Evolutionary conservation across 2,888 invertebrate species (phyloP), one percentile per base, ranked within the genome.

Genomic region (Hirtodrosophila alboralis): DNA sequence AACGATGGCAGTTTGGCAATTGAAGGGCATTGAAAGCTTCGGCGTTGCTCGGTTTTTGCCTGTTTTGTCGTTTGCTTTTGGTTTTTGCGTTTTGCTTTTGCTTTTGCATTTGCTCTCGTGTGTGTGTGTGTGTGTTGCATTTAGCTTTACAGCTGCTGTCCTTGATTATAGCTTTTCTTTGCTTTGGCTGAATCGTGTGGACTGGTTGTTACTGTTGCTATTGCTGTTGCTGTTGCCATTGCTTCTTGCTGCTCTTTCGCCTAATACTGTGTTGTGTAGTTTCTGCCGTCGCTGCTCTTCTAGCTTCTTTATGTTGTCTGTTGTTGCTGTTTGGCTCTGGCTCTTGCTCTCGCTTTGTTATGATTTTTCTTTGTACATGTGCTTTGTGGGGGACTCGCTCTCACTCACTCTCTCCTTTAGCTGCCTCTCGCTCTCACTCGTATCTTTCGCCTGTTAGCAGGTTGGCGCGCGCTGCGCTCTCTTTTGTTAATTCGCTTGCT

Each of bases 11-110:
- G 23, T 6, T 58, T 61, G 54, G 44, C 27, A 61, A 62, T 54
- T 79, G 78, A 79, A 79, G 81, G 84, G 84, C 78, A 78, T 78
- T 69, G 51, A 70, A 62, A 71, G 69, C 67, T 77, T 84, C 81
- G 78, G 56, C 63, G 47, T 81, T 65, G 63, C 30, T 51, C 34
- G 44, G 41, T 33, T 21, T 16, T 28, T 41, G 40, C 44, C 23
- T n/a, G n/a, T n/a, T n/a, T n/a, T n/a, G n/a, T n/a, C n/a, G n/a
- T 40, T 44, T 30, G 27, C 44, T 40, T 52, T 31, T n/a, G 18
- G 4, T 3, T 18, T 23, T 28, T n/a, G n/a, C n/a, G n/a, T 28
- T 40, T 44, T 30, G 27, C 44, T 40, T 52, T 31, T n/a, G 18
- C 18, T 3, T 18, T 23, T 28, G 31, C 13, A 9, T 40, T 56